Evolutionary conservation across 2,888 invertebrate species (phyloP).

Genomic region (Chironomus tentans): DNA sequence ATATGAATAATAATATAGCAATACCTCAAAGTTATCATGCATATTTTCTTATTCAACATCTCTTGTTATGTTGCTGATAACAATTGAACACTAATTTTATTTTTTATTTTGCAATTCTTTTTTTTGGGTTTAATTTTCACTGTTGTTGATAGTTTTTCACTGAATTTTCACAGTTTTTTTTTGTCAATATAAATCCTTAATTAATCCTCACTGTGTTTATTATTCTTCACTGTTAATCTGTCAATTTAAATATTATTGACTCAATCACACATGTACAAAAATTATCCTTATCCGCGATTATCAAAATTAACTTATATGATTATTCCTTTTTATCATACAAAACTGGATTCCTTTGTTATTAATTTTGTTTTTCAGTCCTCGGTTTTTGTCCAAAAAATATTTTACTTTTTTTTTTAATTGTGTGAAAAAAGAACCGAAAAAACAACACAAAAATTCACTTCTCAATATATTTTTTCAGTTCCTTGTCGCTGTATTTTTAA

Average conservation of each 20-base stretch:
- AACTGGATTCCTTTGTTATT: no score
- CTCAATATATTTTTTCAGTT: background rate
- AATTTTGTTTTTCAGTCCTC: no score
- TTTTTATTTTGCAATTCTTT: no score
- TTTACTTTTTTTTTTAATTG: background rate
- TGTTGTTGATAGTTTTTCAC: background rate
- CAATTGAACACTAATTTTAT: slow-evolving; percentile 4
- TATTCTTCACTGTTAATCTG: no score
- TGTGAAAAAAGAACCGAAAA: background rate
- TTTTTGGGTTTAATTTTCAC: background rate
- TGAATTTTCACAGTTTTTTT: background rate
- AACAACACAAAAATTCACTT: no score
- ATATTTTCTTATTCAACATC: slow-evolving; percentile 2
- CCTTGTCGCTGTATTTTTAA: background rate
- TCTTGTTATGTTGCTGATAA: slow-evolving; percentile 5
- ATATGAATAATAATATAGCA: slow-evolving; percentile 5
- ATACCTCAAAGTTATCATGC: slow-evolving; percentile 26
- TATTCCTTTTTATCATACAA: no score
- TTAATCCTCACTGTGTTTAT: background rate
- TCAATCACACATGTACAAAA: no score
- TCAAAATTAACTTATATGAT: no score
- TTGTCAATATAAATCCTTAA: background rate
- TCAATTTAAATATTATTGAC: background rate
- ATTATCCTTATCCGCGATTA: no score
- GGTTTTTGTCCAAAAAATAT: background rate